Percentiles rank a stretch among this genome's conserved stretches.
Evolutionary conservation across 2,797 vertebrate genomes (phyloP).

Genomic region (Fistularia tabacaria): DNA sequence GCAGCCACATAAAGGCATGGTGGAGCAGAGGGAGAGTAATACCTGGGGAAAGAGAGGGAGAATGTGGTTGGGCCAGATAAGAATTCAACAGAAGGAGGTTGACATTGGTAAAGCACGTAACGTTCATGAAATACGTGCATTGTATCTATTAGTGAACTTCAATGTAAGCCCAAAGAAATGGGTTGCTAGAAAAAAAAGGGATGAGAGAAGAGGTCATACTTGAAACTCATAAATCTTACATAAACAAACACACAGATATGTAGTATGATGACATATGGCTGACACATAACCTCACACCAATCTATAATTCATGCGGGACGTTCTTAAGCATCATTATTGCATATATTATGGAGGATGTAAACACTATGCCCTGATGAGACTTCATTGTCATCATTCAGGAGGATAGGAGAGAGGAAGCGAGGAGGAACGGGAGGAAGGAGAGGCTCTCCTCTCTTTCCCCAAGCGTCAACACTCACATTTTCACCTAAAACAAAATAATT

Average conservation of each 20-base stretch:
- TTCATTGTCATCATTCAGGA: slow-evolving; percentile 14
- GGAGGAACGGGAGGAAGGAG: slow-evolving; percentile 4
- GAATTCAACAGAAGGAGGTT: slow-evolving; percentile 16
- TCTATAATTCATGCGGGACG: slow-evolving; percentile 60
- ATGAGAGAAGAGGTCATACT: slow-evolving; percentile 37
- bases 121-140: slow-evolving; percentile 34
- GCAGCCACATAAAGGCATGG: slow-evolving; percentile 68
- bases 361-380: slow-evolving; percentile 69
- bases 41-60: slow-evolving; percentile 47
- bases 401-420: slow-evolving; percentile 3
- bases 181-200: slow-evolving; percentile 12
- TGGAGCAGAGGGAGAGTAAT: slow-evolving; percentile 59
- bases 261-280: slow-evolving; percentile 18
- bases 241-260: slow-evolving; percentile 28
- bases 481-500: too few species aligned
- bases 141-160: slow-evolving; percentile 47
- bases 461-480: background rate
- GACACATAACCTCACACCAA: slow-evolving; percentile 32
- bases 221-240: slow-evolving; percentile 51
- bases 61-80: slow-evolving; percentile 16
- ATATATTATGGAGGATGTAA: slow-evolving; percentile 62
- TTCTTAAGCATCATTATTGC: slow-evolving; percentile 38
- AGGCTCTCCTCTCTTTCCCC: background rate
- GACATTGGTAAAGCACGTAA: slow-evolving; percentile 38
- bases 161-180: slow-evolving; percentile 31